Evolutionary conservation across 2,888 invertebrate species (phyloP), one percentile per base, ranked within the genome.

Genomic region (Tetramorium bicarinatum): DNA sequence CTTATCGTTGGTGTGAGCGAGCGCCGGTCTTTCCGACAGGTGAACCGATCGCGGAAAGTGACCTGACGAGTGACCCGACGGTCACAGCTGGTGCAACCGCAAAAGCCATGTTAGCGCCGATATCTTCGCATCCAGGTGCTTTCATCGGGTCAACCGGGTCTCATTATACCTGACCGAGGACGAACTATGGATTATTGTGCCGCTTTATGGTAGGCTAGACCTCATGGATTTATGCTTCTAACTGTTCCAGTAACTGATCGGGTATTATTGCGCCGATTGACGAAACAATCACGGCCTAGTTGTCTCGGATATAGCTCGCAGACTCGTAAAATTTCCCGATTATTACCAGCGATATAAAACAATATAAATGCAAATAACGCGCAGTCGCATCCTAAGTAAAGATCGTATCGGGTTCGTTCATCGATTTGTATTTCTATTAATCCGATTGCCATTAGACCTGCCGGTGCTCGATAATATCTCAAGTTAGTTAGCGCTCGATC

Each of bases 61-160:
- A 89, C 89, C 89, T 77, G 54, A 62, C 82, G 72, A 79, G 80
- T 87, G 89, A 89, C 89, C 89, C 75, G 82, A 54, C 59, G 74
- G 83, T 77, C 75, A 87, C 85, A 86, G 82, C 87, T 88, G 88
- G 85, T 86, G 82, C 84, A 79, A 74, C 83, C 88, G 71, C 87
- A 83, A 83, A 85, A 87, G 82, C 81, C 47, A n/a, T 81, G 84
- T 82, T 87, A 86, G 82, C 76, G 76, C 44, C 74, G 85, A 88
- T 83, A 85, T 87, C 83, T 82, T 87, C 80, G 84, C 81, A 84
- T 83, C 82, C 89, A 82, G 85, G 82, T 83, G 86, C 86, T 87
- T 84, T 88, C 64, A 88, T 86, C 84, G 64, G 84, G 64, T 83
- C 84, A 64, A 79, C 47, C 84, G 85, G n/a, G n/a, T 82, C 87